phyloP scores from a whole-genome alignment of 2,888 invertebrate species.

The Unio pictorum region DNA sequence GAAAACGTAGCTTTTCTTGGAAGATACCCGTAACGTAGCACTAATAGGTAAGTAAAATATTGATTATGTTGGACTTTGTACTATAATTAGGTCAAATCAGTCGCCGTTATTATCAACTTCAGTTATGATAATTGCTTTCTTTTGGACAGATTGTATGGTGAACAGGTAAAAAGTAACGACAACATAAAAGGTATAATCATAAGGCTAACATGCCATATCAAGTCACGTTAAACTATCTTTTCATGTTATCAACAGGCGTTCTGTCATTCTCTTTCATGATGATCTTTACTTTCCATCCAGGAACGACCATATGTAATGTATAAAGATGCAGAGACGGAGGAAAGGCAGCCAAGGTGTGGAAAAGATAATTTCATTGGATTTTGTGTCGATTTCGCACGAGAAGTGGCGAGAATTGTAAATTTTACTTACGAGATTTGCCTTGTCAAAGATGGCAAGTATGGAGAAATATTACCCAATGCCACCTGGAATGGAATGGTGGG shows the following conservation, averaged over 20 bases:
- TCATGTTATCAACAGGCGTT: not conserved
- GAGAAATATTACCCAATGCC: constrained; percentile 50
- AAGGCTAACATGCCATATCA: constrained; percentile 59
- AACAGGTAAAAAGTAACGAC: constrained; percentile 5
- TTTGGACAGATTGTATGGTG: constrained; percentile 54
- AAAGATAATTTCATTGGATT: constrained; percentile 81
- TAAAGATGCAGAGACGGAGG: constrained; percentile 24
- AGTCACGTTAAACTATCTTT: constrained; percentile 11
- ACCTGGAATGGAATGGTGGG: constrained; percentile 71
- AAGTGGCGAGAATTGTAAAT: constrained; percentile 65
- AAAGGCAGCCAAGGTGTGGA: constrained; percentile 73
- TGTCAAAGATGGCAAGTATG: constrained; percentile 61
- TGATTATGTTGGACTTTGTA: constrained; percentile 74
- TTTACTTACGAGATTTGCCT: constrained; percentile 69
- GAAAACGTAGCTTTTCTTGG: no score
- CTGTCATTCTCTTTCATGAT: not conserved
- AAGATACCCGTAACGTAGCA: no score
- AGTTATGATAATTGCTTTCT: constrained; percentile 63
- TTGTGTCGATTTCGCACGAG: constrained; percentile 71
- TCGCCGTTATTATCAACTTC: constrained; percentile 66
- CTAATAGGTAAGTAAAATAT: constrained; percentile 82
- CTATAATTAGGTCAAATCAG: constrained; percentile 68
- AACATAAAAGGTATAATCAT: constrained; percentile 60
- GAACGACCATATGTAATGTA: constrained; percentile 64
- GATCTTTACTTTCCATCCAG: constrained; percentile 36